Base-by-base conservation (phyloP, 2,888 invertebrate species). In the Drosophila nigricruria region DNA sequence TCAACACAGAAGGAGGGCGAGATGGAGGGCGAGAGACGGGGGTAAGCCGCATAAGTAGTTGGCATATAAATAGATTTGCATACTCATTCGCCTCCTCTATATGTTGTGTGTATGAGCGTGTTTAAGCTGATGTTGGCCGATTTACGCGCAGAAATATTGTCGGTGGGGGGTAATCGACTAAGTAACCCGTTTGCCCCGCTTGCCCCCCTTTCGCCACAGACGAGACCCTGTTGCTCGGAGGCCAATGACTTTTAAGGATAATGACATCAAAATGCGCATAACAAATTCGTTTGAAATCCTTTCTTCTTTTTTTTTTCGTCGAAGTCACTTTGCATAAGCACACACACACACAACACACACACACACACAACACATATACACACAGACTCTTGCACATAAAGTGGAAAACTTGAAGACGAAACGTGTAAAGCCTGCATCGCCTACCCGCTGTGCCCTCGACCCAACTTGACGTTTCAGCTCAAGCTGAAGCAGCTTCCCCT, bases 211-310 rank as follows among this genome's bases (percentile, higher is more conserved):
- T 50, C n/a, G 57, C 16, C 56, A 3, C 27, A 50, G 36, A 20
- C 36, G 23, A 23, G 56, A 34, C n/a, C 34, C 36, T 47, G 45
- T 36, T 58, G 53, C 36, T 53, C 32, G 47, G 42, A 73, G 82
- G 86, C 78, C 82, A 83, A 83, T 86, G 82, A 83, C 82, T 83
- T 84, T 86, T 69, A 65, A 82, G 82, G 80, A 83, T 83, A 83
- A 83, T 86, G 86, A 83, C 82, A 82, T 82, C 78, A 83, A 86
- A 83, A 86, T 83, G 86, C 81, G 86, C 82, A 83, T 83, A 83
- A 80, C 86, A 83, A 82, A 83, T 83, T 83, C 81, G 83, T 78
- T 79, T 82, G 74, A 79, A 82, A 82, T 82, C 83, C 82, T 80
- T 85, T 86, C 82, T 80, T 85, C 82, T 83, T 77, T 81, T 77